Conservation (phyloP, 2,113 vertebrate species). For the Scomber scombrus region DNA sequence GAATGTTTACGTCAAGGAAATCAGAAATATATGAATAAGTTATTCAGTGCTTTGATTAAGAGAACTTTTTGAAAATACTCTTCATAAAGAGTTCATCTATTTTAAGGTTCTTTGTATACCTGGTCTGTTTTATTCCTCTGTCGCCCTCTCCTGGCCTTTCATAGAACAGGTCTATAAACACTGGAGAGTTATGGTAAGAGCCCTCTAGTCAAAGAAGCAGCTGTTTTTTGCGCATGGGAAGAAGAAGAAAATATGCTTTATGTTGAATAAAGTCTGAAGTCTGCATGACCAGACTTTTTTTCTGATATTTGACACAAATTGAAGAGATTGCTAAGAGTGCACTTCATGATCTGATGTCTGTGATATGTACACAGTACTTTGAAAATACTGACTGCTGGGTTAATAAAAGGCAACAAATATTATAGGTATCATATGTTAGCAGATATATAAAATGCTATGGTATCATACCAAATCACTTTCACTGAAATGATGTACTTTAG, state of each 20-base stretch:
- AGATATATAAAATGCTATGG: slow-evolving; percentile 23
- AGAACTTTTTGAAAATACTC: slow-evolving; percentile 37
- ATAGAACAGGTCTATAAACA: slow-evolving; percentile 43
- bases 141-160: slow-evolving; percentile 52
- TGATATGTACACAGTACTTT: background rate
- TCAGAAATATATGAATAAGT: slow-evolving; percentile 36
- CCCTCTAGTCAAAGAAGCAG: slow-evolving; percentile 21
- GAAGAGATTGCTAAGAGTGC: slow-evolving; percentile 26
- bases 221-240: slow-evolving; percentile 32
- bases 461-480: slow-evolving; percentile 10
- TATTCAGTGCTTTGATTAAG: slow-evolving; percentile 53
- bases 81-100: slow-evolving; percentile 2
- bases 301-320: slow-evolving; percentile 13
- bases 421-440: slow-evolving; percentile 14
- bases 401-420: background rate
- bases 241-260: slow-evolving; percentile 11
- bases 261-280: background rate
- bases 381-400: slow-evolving; percentile 3
- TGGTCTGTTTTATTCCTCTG: slow-evolving; percentile 30
- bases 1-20: slow-evolving; percentile 34
- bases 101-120: slow-evolving; percentile 17
- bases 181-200: slow-evolving; percentile 18
- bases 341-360: slow-evolving; percentile 27
- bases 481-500: slow-evolving; percentile 18
- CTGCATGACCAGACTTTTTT: slow-evolving; percentile 16